These are phyloP conservation scores for Merops nubicus DNA, from an alignment of 2,113 vertebrate species.

Conservation along the genomic window DNA sequence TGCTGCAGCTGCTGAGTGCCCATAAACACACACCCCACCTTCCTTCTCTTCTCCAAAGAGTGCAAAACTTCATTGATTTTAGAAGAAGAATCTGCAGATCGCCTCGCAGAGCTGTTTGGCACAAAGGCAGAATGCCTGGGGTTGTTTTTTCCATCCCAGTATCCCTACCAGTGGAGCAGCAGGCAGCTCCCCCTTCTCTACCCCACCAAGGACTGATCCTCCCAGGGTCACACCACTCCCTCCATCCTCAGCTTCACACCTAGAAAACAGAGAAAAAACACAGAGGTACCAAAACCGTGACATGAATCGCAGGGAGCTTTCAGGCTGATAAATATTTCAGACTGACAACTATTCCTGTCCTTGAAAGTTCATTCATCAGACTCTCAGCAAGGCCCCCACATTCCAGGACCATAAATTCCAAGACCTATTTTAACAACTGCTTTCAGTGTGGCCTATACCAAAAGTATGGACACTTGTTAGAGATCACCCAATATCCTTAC, in stretches of 20 bases:
- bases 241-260: not conserved
- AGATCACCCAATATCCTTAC: not conserved
- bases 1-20: not conserved
- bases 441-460: not conserved
- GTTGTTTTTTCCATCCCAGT: slow-evolving; percentile 8
- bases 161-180: not conserved
- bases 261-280: not conserved
- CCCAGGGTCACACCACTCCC: fast-evolving
- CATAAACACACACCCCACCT: not conserved
- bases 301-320: not conserved
- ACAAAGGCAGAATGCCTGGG: slow-evolving; percentile 34
- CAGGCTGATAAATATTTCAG: slow-evolving; percentile 69
- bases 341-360: slow-evolving; percentile 65
- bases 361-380: slow-evolving; percentile 67
- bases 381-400: slow-evolving; percentile 55
- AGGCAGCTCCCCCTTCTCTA: not conserved
- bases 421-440: slow-evolving; percentile 42
- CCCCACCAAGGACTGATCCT: not conserved
- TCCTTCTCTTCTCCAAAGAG: slow-evolving; percentile 19
- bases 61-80: slow-evolving; percentile 64
- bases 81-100: slow-evolving; percentile 33
- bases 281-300: not conserved
- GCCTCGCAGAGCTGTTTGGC: slow-evolving; percentile 41
- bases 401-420: slow-evolving; percentile 60
- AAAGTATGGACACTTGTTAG: slow-evolving; percentile 1